Conservation (phyloP, 2,113 vertebrate species). For the Oreocharis arfaki region DNA sequence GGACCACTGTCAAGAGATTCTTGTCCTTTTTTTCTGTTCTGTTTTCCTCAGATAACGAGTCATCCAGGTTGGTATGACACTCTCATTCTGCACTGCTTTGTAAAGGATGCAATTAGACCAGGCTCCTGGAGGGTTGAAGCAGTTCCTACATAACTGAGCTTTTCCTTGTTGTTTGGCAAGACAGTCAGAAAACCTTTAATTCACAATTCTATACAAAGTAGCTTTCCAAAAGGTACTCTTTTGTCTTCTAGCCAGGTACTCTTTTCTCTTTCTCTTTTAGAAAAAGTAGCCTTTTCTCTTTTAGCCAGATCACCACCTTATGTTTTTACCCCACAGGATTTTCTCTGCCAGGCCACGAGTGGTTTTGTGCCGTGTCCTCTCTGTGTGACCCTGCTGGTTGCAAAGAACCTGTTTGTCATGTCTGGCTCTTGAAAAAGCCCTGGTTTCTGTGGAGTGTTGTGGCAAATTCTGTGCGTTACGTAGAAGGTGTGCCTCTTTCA, state of each 20-base stretch:
- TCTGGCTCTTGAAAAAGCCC: background rate
- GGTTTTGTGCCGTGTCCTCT: background rate
- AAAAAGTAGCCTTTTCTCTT: background rate
- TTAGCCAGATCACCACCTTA: background rate
- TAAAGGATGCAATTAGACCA: background rate
- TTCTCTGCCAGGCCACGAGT: background rate
- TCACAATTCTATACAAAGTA: background rate
- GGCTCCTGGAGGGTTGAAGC: background rate
- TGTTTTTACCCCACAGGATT: background rate
- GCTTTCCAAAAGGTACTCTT: background rate
- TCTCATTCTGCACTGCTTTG: background rate
- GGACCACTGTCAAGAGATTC: background rate
- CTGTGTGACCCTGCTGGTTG: background rate
- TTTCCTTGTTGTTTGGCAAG: background rate
- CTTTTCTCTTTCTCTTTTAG: background rate
- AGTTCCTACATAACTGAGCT: background rate
- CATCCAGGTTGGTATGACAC: background rate
- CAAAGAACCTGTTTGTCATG: background rate
- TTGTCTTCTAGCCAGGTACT: background rate
- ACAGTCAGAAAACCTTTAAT: background rate
- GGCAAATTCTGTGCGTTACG: background rate
- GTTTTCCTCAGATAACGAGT: background rate
- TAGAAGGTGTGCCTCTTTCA: background rate
- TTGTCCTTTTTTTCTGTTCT: background rate
- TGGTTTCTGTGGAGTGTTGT: background rate